These are phyloP conservation scores for Azemiops feae DNA, from an alignment of 2,113 vertebrate genomes.

Conservation along the genomic window DNA sequence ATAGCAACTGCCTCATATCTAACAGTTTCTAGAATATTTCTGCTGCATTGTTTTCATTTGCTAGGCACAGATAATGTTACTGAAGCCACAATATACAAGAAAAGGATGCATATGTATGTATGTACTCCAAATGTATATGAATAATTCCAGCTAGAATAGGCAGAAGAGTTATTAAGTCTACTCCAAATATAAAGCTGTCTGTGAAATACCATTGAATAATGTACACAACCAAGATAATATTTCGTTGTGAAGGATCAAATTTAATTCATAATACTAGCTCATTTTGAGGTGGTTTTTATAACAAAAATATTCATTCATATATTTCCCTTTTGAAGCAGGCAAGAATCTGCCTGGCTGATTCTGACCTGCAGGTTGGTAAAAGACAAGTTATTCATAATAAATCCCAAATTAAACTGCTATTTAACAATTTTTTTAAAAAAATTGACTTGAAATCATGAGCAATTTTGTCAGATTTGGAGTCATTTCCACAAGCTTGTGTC, in stretches of 20 bases:
- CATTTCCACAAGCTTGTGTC: background rate
- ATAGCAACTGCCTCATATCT: slow-evolving; percentile 58
- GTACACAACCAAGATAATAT: background rate
- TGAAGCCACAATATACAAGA: slow-evolving; percentile 53
- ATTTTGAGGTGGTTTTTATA: background rate
- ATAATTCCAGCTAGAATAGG: slow-evolving; percentile 53
- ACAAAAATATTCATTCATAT: background rate
- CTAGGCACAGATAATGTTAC: slow-evolving; percentile 26
- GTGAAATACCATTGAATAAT: slow-evolving; percentile 23
- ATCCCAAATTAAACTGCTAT: background rate
- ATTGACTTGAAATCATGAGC: background rate
- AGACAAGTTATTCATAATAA: background rate
- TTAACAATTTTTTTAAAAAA: background rate
- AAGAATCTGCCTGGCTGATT: background rate
- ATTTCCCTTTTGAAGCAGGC: background rate
- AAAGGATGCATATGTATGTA: slow-evolving; percentile 45
- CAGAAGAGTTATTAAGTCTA: slow-evolving; percentile 36
- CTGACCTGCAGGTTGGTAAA: background rate
- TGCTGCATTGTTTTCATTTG: slow-evolving; percentile 39
- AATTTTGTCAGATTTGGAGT: background rate
- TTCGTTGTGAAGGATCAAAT: background rate
- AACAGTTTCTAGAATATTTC: slow-evolving; percentile 30
- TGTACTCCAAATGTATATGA: background rate
- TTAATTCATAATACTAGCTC: background rate
- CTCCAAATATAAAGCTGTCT: slow-evolving; percentile 34